These are phyloP conservation scores for Spongilla lacustris DNA, from an alignment of 37 sponge, comb jelly and placozoan genomes.

Conservation along the genomic window DNA sequence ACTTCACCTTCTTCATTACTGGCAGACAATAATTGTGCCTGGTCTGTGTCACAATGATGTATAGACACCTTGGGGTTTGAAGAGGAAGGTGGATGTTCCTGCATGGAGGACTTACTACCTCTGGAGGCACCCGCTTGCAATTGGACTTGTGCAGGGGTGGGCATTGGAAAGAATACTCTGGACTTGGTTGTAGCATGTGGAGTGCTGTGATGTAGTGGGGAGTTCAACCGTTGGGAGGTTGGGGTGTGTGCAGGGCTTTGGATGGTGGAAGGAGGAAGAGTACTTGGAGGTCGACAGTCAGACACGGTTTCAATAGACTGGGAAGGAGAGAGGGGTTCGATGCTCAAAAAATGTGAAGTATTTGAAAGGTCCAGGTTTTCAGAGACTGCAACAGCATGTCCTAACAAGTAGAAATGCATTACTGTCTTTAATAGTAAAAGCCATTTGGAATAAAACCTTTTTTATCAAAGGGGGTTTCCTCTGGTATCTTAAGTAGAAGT, in stretches of 20 bases:
- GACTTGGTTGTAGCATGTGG: conserved; percentile 23
- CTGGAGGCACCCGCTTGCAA: neutral
- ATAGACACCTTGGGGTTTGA: neutral
- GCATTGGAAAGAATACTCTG: conserved; percentile 4
- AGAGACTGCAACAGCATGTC: neutral
- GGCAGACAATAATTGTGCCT: neutral
- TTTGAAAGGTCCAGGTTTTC: neutral
- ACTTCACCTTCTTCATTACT: neutral
- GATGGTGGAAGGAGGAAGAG: neutral
- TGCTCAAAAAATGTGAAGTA: neutral
- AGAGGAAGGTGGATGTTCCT: neutral
- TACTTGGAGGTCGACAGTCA: neutral
- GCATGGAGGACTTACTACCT: neutral
- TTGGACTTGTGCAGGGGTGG: neutral
- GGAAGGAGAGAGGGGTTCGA: neutral
- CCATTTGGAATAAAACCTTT: neutral
- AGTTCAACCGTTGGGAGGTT: neutral
- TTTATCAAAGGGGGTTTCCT: neutral
- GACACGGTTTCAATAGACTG: neutral
- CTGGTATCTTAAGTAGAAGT: neutral
- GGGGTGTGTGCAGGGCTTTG: neutral
- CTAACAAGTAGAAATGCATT: neutral
- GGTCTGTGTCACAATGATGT: neutral
- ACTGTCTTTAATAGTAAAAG: neutral
- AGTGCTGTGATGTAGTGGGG: conserved; percentile 42